Conservation (phyloP, 2,888 invertebrate genomes). For the Anagyrus pseudococci region DNA sequence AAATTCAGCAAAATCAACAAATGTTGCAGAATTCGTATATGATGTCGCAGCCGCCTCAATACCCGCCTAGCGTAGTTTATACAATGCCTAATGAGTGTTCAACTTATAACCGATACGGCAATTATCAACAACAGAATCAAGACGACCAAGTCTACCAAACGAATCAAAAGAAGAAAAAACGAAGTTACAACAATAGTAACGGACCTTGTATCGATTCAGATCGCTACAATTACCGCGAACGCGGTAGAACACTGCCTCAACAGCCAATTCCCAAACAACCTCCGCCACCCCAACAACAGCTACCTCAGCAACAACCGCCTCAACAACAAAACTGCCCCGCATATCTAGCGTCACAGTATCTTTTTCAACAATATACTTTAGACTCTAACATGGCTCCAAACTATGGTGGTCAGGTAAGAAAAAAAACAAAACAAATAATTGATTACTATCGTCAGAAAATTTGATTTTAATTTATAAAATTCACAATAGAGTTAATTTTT, state of each 20-base stretch:
- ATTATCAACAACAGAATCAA: conserved; percentile 42
- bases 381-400: conserved; percentile 49
- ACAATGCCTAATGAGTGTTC: conserved; percentile 42
- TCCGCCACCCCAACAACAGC: conserved; percentile 19
- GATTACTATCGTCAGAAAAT: no score
- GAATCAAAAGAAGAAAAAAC: conserved; percentile 41
- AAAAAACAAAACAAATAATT: not conserved
- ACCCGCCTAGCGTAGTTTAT: conserved; percentile 45
- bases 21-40: conserved; percentile 36
- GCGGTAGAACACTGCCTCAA: conserved; percentile 41
- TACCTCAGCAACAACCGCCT: conserved; percentile 43
- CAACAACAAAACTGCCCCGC: conserved; percentile 50
- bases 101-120: conserved; percentile 44
- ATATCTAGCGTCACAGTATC: conserved; percentile 48
- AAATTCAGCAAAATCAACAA: conserved; percentile 35
- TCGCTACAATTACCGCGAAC: conserved; percentile 45
- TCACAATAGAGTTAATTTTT: no score
- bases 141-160: conserved; percentile 48
- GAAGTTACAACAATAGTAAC: conserved; percentile 44
- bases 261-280: conserved; percentile 37
- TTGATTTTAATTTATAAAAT: not conserved
- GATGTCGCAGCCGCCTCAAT: conserved; percentile 48
- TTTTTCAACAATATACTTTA: conserved; percentile 47
- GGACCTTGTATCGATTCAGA: conserved; percentile 42
- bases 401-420: conserved; percentile 30